These are phyloP conservation scores for Boloria euphrosyne DNA, from an alignment of 2,888 invertebrate species.

Conservation along the genomic window DNA sequence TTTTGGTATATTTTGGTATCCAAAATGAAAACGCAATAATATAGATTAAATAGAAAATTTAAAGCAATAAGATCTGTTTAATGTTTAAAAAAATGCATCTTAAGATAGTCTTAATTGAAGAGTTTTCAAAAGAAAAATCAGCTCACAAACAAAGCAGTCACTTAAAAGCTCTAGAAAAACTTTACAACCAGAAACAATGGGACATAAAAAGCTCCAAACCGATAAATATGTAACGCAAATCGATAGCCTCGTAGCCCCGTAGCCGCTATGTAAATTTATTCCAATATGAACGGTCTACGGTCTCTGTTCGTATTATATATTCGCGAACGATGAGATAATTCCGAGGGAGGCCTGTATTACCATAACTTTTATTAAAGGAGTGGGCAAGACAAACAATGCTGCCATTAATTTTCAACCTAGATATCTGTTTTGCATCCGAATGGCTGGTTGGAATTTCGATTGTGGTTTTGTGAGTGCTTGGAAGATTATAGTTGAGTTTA, in stretches of 20 bases:
- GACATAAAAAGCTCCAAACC: constrained; percentile 50
- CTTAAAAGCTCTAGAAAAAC: constrained; percentile 1
- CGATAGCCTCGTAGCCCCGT: constrained; percentile 50
- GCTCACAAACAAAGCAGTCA: no score
- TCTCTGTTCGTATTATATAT: constrained; percentile 77
- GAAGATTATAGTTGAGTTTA: neutral
- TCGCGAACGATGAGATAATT: constrained; percentile 81
- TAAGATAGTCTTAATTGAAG: no score
- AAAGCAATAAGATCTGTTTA: no score
- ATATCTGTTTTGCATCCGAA: constrained; percentile 76
- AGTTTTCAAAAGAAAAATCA: no score
- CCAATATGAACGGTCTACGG: constrained; percentile 77
- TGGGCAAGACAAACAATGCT: constrained; percentile 75
- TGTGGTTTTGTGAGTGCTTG: constrained; percentile 9
- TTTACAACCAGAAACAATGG: constrained; percentile 14
- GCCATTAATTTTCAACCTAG: constrained; percentile 74
- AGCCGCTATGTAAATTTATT: constrained; percentile 80
- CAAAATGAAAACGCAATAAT: no score
- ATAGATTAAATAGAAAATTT: no score
- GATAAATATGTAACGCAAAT: constrained; percentile 80
- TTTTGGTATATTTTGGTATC: no score
- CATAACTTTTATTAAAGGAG: constrained; percentile 82
- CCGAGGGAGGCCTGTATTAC: constrained; percentile 73
- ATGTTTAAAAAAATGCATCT: no score
- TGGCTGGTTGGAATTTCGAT: constrained; percentile 42